Evolutionary conservation across 2,797 vertebrate genomes (phyloP), one percentile per base, ranked within the genome.

Genomic region (Odontamblyopus lacepedii): DNA sequence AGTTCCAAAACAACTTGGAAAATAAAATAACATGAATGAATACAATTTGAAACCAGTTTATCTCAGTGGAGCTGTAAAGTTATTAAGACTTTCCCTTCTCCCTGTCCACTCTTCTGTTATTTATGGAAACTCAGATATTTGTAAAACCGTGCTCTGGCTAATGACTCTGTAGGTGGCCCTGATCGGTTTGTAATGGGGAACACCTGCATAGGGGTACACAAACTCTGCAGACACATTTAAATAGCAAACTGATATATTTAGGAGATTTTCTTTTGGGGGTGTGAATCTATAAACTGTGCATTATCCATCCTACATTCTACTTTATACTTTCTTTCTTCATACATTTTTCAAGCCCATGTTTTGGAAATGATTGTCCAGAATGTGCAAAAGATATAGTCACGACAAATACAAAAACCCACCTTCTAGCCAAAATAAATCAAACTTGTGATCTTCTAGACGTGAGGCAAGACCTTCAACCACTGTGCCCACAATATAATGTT

Each of bases 71-170:
- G 16, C 8, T 35, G 61, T 63, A 63, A 38, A 6, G 62, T 44
- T 44, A 26, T 57, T 57, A 5, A 35, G 30, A 8, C 32, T 26
- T 12, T 13, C 23, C 62, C 19, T 63, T n/a, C 62, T 5, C 15
- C 2, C 35, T 44, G 32, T 41, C n/a, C 35, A n/a, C 32, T 44
- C 19, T 23, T 26, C 35, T 23, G 61, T 41, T 63, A 63, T 63
- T 63, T 63, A 63, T 63, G 62, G 62, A 44, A 63, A 44, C 32
- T 7, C 8, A 4, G 18, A 38, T 63, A 35, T 63, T 63, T 63
- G 35, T 63, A 26, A 44, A 63, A 63, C 11, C 8, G 30, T 65
- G 41, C 35, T 4, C n/a, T 5, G 8, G 11, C 35, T 26, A 44
- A 44, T 64, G 63, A 15, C n/a, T 41, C 38, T 64, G 63, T 64